Percentiles rank a stretch among this genome's conserved stretches.
Conservation (phyloP, 2,888 invertebrate genomes). For the Ametastegia equiseti region DNA sequence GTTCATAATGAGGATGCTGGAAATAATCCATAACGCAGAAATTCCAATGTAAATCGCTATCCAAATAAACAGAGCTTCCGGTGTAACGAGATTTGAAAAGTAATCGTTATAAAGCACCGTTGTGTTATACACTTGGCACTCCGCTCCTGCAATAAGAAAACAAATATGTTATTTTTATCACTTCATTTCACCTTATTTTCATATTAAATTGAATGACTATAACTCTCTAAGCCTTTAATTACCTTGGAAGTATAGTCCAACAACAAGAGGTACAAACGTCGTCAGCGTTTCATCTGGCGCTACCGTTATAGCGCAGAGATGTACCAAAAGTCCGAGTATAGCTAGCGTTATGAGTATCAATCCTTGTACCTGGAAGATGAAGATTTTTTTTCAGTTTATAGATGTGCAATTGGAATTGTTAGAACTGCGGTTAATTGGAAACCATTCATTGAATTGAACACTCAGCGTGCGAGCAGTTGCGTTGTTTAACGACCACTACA, state of each 20-base stretch:
- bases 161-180: not conserved
- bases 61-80: slow-evolving; percentile 44
- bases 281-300: slow-evolving; percentile 1
- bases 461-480: too few species aligned
- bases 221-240: not conserved
- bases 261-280: slow-evolving; percentile 14
- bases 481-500: not conserved
- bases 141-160: slow-evolving; percentile 16
- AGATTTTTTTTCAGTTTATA: not conserved
- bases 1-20: slow-evolving; percentile 44
- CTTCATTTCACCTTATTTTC: not conserved
- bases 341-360: not conserved
- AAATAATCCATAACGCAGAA: slow-evolving; percentile 32
- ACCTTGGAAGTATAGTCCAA: slow-evolving; percentile 48
- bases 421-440: too few species aligned
- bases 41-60: slow-evolving; percentile 24
- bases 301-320: slow-evolving; percentile 38
- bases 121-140: slow-evolving; percentile 42
- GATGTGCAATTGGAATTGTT: not conserved
- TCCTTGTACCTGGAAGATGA: slow-evolving; percentile 37
- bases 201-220: not conserved
- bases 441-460: too few species aligned
- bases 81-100: slow-evolving; percentile 20
- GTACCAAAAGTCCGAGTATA: slow-evolving; percentile 25
- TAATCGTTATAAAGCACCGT: slow-evolving; percentile 2